phyloP scores from a whole-genome alignment of 2,113 vertebrate genomes.

The Bungarus multicinctus region DNA sequence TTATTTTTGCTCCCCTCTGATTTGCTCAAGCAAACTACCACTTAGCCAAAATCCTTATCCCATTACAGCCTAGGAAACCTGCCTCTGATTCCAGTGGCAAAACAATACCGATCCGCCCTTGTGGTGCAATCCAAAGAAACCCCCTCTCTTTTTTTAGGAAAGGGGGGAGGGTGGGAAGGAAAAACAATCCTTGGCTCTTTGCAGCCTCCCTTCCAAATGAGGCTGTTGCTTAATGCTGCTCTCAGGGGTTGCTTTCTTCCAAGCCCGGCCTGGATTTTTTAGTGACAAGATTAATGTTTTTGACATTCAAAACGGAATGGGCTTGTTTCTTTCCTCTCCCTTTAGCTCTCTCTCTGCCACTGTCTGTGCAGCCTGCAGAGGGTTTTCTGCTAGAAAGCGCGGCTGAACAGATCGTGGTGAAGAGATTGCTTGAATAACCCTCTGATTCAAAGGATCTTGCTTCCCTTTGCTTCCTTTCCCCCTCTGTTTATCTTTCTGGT shows the following conservation, averaged over 20 bases:
- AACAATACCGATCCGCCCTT: not conserved
- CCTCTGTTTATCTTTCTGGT: too few species aligned
- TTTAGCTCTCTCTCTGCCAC: rapidly evolving
- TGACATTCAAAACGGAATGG: not conserved
- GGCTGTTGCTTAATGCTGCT: conserved; percentile 1
- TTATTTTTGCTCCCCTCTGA: not conserved
- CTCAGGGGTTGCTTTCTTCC: rapidly evolving
- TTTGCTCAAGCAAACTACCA: not conserved
- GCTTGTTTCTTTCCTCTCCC: not conserved
- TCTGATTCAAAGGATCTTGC: not conserved
- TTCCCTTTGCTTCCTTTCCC: not conserved
- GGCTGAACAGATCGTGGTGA: too few species aligned
- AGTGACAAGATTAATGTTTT: not conserved
- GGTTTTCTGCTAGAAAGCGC: not conserved
- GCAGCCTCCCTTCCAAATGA: not conserved
- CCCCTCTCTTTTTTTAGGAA: not conserved
- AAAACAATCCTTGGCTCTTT: not conserved
- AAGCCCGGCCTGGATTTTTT: rapidly evolving
- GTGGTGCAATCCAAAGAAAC: too few species aligned
- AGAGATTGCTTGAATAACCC: not conserved
- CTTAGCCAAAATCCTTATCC: not conserved
- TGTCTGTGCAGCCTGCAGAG: rapidly evolving
- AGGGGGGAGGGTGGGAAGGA: too few species aligned
- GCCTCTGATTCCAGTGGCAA: not conserved
- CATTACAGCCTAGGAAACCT: not conserved